Evolutionary conservation across 2,888 invertebrate genomes (phyloP).

Genomic region (Leptopilina syphax): DNA sequence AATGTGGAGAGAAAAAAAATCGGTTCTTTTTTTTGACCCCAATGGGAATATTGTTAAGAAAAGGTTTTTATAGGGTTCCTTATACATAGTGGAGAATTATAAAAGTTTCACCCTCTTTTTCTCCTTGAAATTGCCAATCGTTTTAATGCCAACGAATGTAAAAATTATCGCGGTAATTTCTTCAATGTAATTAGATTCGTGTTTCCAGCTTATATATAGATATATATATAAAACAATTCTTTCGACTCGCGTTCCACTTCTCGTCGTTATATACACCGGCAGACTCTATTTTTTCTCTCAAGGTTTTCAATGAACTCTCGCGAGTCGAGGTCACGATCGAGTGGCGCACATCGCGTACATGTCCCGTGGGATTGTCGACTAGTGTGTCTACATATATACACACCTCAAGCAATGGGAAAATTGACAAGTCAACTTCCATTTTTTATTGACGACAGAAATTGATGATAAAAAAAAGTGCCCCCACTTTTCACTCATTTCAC

Average conservation of each 20-base stretch:
- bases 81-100: neutral
- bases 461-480: neutral
- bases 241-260: too few species aligned
- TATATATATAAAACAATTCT: slow-evolving; percentile 8
- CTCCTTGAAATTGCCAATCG: neutral
- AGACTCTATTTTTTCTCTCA: neutral
- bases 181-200: slow-evolving; percentile 7
- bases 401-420: neutral
- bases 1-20: neutral
- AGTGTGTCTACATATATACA: too few species aligned
- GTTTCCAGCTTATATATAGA: too few species aligned
- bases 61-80: too few species aligned
- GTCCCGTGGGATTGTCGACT: slow-evolving; percentile 22
- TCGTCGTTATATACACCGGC: too few species aligned
- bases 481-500: neutral
- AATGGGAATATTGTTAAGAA: too few species aligned
- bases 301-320: slow-evolving; percentile 34
- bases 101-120: neutral
- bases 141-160: neutral
- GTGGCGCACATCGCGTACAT: slow-evolving; percentile 8
- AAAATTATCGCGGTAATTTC: slow-evolving; percentile 4
- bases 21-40: too few species aligned
- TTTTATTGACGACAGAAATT: neutral
- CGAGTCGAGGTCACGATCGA: slow-evolving; percentile 35
- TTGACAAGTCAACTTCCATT: slow-evolving; percentile 1